Conservation (phyloP, 2,888 invertebrate species). For the Allophyes oxyacanthae region DNA sequence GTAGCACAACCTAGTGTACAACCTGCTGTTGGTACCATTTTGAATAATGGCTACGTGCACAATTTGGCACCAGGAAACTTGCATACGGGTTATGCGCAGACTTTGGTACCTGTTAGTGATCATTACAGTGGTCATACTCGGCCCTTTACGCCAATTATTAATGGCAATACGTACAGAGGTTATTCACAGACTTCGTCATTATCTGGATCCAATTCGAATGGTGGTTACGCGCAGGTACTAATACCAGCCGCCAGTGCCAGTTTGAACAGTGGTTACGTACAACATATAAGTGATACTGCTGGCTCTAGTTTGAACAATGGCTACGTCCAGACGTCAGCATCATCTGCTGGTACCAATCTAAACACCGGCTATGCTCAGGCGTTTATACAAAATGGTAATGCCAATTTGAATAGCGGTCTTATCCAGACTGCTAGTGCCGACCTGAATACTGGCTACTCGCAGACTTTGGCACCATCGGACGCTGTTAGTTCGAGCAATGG, state of each 20-base stretch:
- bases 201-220: slow-evolving; percentile 5
- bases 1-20: neutral
- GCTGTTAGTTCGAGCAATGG: neutral
- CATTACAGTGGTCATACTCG: slow-evolving; percentile 16
- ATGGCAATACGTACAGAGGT: slow-evolving; percentile 21
- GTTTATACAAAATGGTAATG: neutral
- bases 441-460: slow-evolving; percentile 7
- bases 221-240: slow-evolving; percentile 6
- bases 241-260: neutral
- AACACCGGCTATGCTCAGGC: neutral
- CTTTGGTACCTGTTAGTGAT: neutral
- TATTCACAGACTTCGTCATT: slow-evolving; percentile 10
- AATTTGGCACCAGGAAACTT: neutral
- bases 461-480: neutral
- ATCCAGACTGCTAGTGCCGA: neutral
- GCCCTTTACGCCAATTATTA: slow-evolving; percentile 2
- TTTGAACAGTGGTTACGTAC: slow-evolving; percentile 6
- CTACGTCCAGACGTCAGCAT: slow-evolving; percentile 4
- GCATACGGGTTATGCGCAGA: slow-evolving; percentile 1
- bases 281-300: neutral
- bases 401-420: slow-evolving; percentile 6
- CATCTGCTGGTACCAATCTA: slow-evolving; percentile 1
- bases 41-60: slow-evolving; percentile 20
- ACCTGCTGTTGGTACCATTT: neutral
- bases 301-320: slow-evolving; percentile 17